phyloP scores from a whole-genome alignment of 2,888 invertebrate species.

The Maniola hyperantus region DNA sequence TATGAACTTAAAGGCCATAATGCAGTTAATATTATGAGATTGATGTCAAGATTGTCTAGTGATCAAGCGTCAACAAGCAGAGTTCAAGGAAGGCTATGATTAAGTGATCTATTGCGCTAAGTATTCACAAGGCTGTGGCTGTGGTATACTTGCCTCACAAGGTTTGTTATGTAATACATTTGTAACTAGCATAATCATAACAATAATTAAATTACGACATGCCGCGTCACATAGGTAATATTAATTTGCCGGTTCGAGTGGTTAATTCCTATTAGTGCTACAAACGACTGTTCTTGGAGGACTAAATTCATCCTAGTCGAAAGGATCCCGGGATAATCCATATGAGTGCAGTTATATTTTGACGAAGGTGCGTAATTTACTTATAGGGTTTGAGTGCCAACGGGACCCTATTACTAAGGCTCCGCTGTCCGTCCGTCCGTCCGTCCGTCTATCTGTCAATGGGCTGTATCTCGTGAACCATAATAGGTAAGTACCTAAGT shows the following conservation, averaged over 20 bases:
- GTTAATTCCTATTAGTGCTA: background rate
- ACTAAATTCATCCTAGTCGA: too few relatives aligned
- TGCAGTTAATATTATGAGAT: constrained; percentile 29
- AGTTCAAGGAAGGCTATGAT: constrained; percentile 36
- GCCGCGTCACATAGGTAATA: background rate
- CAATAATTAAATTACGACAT: constrained; percentile 14
- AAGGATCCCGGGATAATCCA: too few relatives aligned
- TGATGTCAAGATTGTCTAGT: constrained; percentile 41
- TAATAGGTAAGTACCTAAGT: too few relatives aligned
- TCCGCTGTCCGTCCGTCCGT: too few relatives aligned
- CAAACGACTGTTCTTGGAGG: too few relatives aligned
- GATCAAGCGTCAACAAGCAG: constrained; percentile 34
- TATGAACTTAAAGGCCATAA: background rate
- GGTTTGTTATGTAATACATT: constrained; percentile 14
- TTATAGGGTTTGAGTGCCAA: too few relatives aligned
- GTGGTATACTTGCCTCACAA: constrained; percentile 16
- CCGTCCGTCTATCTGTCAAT: too few relatives aligned
- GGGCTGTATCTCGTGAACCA: too few relatives aligned
- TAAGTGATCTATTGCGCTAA: constrained; percentile 23
- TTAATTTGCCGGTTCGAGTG: background rate
- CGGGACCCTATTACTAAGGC: too few relatives aligned
- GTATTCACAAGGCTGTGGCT: constrained; percentile 20
- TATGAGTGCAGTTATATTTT: too few relatives aligned
- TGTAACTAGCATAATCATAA: background rate
- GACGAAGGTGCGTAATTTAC: too few relatives aligned